Evolutionary conservation across 2,888 invertebrate species (phyloP).

Genomic region (Zootermopsis nevadensis): DNA sequence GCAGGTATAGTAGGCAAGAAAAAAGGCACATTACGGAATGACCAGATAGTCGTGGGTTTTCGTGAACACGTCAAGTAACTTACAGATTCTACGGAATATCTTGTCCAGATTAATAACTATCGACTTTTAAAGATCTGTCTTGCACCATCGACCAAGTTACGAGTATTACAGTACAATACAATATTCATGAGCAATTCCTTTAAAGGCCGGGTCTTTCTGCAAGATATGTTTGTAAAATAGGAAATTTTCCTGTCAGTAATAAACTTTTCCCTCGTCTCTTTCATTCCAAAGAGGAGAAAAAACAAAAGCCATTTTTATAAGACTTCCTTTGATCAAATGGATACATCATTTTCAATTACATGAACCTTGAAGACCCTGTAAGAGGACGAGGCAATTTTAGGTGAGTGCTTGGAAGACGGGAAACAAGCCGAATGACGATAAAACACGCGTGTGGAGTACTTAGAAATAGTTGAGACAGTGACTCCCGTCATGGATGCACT

Average conservation of each 20-base stretch:
- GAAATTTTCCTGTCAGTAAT: neutral
- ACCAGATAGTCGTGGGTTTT: too few relatives aligned
- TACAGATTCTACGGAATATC: too few relatives aligned
- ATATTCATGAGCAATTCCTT: neutral
- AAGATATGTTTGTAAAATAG: neutral
- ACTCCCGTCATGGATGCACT: neutral
- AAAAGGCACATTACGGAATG: too few relatives aligned
- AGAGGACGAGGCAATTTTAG: conserved; percentile 15
- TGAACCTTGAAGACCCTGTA: neutral
- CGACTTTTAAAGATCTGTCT: too few relatives aligned
- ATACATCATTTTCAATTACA: conserved; percentile 38
- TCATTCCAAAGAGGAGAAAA: neutral
- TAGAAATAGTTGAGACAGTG: neutral
- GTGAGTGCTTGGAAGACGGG: conserved; percentile 23
- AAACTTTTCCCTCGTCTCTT: neutral
- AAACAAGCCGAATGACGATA: neutral
- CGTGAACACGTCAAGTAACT: too few relatives aligned
- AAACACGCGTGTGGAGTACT: too few relatives aligned
- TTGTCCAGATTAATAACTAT: too few relatives aligned
- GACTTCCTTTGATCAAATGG: conserved; percentile 26
- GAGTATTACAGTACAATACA: too few relatives aligned
- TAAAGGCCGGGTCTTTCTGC: neutral
- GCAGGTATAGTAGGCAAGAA: too few relatives aligned
- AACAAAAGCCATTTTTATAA: neutral
- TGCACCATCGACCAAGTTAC: too few relatives aligned